These are phyloP conservation scores for Leptarthrus brevirostris DNA, from an alignment of 2,888 invertebrate species.

Conservation along the genomic window DNA sequence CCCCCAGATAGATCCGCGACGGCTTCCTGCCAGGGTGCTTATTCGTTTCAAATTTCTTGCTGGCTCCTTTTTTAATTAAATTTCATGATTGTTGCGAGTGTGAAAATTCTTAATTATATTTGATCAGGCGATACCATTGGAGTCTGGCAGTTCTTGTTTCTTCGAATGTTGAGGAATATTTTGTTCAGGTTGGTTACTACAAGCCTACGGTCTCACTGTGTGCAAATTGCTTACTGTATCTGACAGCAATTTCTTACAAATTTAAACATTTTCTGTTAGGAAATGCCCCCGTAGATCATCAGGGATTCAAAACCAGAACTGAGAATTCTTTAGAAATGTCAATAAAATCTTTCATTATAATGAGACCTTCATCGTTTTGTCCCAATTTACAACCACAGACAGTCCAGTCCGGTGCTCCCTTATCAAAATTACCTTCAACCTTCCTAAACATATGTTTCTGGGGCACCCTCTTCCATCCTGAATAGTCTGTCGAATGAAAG, in stretches of 20 bases:
- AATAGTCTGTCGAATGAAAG: slow-evolving; percentile 45
- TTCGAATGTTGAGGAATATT: too few relatives aligned
- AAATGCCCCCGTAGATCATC: background rate
- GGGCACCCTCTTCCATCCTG: background rate
- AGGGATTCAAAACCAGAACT: too few relatives aligned
- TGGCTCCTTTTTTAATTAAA: slow-evolving; percentile 42
- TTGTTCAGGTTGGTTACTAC: too few relatives aligned
- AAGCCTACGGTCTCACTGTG: too few relatives aligned
- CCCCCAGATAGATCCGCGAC: background rate
- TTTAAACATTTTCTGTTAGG: background rate
- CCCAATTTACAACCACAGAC: background rate
- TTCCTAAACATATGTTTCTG: slow-evolving; percentile 24
- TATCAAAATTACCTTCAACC: background rate
- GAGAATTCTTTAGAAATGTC: background rate
- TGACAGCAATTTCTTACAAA: background rate
- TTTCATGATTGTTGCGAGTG: slow-evolving; percentile 65
- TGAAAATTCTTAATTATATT: slow-evolving; percentile 64
- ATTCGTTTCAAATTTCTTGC: slow-evolving; percentile 17
- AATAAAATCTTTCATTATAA: background rate
- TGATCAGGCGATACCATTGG: slow-evolving; percentile 48
- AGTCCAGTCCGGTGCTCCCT: background rate
- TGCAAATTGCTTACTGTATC: background rate
- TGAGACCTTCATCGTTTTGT: background rate
- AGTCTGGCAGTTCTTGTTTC: too few relatives aligned
- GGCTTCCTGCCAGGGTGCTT: slow-evolving; percentile 29